Evolutionary conservation across 2,888 invertebrate species (phyloP).

Genomic region (Hydroisotoma schaefferi): DNA sequence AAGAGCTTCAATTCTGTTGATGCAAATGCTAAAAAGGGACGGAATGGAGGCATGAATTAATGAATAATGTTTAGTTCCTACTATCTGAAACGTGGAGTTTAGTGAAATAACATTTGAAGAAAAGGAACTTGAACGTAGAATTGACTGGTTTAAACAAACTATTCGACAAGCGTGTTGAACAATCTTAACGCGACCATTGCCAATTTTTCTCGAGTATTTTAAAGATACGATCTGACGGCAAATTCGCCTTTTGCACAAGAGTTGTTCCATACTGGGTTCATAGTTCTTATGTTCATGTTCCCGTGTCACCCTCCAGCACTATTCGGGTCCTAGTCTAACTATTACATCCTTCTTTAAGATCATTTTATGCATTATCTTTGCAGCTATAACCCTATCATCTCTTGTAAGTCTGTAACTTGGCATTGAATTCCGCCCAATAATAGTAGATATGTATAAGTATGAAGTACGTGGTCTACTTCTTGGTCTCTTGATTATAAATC

Average conservation of each 20-base stretch:
- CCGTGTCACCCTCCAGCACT: background rate
- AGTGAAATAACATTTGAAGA: background rate
- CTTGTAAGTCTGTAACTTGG: background rate
- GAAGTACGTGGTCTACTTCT: background rate
- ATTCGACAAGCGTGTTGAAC: background rate
- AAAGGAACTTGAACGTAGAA: too few relatives aligned
- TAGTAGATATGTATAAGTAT: slow-evolving; percentile 2
- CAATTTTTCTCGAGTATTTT: slow-evolving; percentile 7
- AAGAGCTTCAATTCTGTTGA: too few relatives aligned
- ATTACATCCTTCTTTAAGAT: too few relatives aligned
- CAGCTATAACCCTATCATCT: too few relatives aligned
- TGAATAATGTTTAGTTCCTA: too few relatives aligned
- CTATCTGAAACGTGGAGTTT: background rate
- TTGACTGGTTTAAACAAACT: too few relatives aligned
- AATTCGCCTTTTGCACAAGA: too few relatives aligned
- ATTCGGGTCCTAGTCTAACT: too few relatives aligned
- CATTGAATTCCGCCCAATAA: background rate
- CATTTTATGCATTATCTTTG: too few relatives aligned
- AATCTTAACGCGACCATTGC: slow-evolving; percentile 1
- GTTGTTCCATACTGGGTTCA: too few relatives aligned
- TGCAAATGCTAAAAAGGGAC: too few relatives aligned
- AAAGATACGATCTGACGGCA: slow-evolving; percentile 9
- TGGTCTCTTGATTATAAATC: slow-evolving; percentile 5
- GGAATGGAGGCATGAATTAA: too few relatives aligned
- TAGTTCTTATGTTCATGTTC: background rate